Evolutionary conservation across 1,140 invertebrate species (phyloP), one percentile per base, ranked within the genome.

Genomic region (Glossosoma conforme): DNA sequence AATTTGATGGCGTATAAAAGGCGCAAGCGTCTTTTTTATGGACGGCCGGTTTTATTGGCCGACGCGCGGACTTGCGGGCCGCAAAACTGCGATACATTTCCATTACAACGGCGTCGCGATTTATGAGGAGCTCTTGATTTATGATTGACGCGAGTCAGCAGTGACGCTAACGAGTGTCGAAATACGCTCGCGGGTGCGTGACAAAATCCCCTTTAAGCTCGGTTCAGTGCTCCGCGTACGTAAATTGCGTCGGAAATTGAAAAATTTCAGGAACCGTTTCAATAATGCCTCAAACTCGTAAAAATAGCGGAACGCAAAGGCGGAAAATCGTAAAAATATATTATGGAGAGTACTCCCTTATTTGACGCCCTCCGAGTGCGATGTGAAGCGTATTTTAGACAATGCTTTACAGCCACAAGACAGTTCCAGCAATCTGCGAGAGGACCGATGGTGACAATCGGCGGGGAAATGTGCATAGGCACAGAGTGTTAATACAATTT

Each of bases 91-190:
- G 51, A 53, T 53, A 53, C 50, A 52, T 38, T 44, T 51, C 41
- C 38, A 44, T 51, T 44, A 43, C 43, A 44, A 18, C 37, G 24
- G 24, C 11, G 50, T 17, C 11, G 22, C 50, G 36, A 53, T 53
- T 46, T 46, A 53, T 41, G 51, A 36, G 21, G 10, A 13, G 30
- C 28, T 19, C 50, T 32, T 53, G 52, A 44, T 54, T 54, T 54
- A 54, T 54, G 52, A 54, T 54, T 54, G 52, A 48, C 45, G 41
- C 41, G 52, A 15, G 51, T 53, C 51, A 53, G 24, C 43, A 19
- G 33, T 35, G 25, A 20, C 42, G 20, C 53, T 55, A 55, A 55
- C 53, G 46, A 55, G 51, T 42, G 14, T 19, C 13, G 25, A 42
- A 32, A 48, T 18, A 33, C 32, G 32, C 32, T 18, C 36, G 13